These are phyloP conservation scores for Mastacembelus armatus DNA, from an alignment of 2,797 vertebrate genomes.

Conservation along the genomic window DNA sequence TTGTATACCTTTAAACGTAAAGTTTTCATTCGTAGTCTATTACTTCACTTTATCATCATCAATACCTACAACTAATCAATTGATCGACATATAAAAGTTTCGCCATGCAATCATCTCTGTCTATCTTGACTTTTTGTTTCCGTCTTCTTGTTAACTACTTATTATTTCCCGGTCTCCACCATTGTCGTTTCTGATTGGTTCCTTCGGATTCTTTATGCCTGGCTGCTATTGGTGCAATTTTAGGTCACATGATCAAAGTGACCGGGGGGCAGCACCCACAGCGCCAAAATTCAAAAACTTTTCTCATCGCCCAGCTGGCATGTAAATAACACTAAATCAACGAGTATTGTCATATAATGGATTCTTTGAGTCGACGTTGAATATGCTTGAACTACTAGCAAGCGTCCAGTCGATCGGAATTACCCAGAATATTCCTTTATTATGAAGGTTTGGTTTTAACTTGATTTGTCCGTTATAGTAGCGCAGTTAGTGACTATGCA, in stretches of 20 bases:
- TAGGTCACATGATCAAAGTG: conserved; percentile 78
- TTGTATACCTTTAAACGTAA: conserved; percentile 4
- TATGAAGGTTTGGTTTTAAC: conserved; percentile 82
- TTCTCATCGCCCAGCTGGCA: neutral
- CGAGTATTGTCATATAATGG: neutral
- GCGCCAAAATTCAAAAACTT: conserved; percentile 97
- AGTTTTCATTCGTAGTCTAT: neutral
- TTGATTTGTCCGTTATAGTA: conserved; percentile 12
- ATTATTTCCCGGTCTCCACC: conserved; percentile 53
- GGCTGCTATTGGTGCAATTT: conserved; percentile 51
- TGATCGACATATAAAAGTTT: neutral
- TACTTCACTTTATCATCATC: no score
- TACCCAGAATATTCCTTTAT: conserved; percentile 54
- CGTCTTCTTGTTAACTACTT: neutral
- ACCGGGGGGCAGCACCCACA: conserved; percentile 75
- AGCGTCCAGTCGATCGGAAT: conserved; percentile 23
- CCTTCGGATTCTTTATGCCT: neutral
- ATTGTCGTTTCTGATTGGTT: conserved; percentile 44
- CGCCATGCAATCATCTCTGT: neutral
- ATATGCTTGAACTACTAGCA: neutral
- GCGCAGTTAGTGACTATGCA: conserved; percentile 6
- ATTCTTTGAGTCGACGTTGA: neutral
- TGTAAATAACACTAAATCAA: conserved; percentile 50
- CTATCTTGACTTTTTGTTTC: accelerated
- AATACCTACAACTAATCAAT: no score